These are phyloP conservation scores for Cinara cedri DNA, from an alignment of 2,888 invertebrate species.

Conservation along the genomic window DNA sequence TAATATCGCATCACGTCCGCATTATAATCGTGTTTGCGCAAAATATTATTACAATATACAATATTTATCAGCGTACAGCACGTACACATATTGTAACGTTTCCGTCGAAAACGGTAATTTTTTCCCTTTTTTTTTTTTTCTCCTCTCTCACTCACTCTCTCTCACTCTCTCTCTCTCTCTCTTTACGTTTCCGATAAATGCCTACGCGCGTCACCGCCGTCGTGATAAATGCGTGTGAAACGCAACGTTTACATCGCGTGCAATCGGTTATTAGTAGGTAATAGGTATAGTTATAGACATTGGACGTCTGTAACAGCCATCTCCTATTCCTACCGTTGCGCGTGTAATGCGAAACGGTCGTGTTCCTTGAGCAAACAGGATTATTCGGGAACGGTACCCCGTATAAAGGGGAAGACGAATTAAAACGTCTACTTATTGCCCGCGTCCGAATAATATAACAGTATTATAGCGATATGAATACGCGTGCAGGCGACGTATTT, in stretches of 20 bases:
- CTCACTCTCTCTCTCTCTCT: no score
- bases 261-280: no score
- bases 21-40: slow-evolving; percentile 33
- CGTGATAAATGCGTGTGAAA: slow-evolving; percentile 32
- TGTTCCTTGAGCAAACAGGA: neutral
- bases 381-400: neutral
- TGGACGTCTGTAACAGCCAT: no score
- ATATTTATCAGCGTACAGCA: neutral
- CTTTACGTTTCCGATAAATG: neutral
- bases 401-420: neutral
- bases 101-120: slow-evolving; percentile 8
- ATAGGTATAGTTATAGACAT: no score
- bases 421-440: neutral
- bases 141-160: no score
- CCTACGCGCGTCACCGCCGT: no score
- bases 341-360: neutral
- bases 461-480: neutral
- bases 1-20: no score
- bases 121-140: no score
- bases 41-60: slow-evolving; percentile 18
- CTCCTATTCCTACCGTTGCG: no score
- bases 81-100: neutral
- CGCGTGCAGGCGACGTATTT: slow-evolving; percentile 13
- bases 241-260: neutral
- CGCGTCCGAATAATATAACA: neutral